Evolutionary conservation across 2,888 invertebrate genomes (phyloP), one percentile per base, ranked within the genome.

Genomic region (Mechanitis mazaeus): DNA sequence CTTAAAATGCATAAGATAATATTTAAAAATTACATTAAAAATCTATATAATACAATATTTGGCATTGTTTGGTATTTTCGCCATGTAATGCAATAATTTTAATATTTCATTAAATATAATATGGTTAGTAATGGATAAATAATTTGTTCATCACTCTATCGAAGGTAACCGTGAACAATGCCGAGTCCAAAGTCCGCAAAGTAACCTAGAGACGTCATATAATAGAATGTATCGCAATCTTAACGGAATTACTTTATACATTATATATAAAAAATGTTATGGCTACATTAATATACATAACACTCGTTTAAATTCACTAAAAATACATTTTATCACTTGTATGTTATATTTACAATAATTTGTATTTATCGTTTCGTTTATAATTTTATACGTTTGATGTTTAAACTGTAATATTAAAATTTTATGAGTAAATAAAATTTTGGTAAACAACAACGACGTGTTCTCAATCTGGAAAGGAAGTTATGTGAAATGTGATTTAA

Each of bases 161-260:
- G 84, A 72, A 76, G 79, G 75, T 74, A 74, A 73, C 71, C 80
- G 79, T 81, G 83, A 78, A 79, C 75, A 80, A 79, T 79, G 81
- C 81, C 75, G 84, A 79, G 90, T 90, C 78, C 89, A 89, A 90
- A 90, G 90, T 90, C 88, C 89, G 75, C 83, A 81, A 86, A 85
- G 88, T 86, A 73, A 73, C 68, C 78, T 64, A 76, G 67, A 72
- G 72, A 83, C 84, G 83, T 84, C 45, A 33, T 33, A 55, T 9
- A 33, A 33, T 35, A 35, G n/a, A 54, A 35, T n/a, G 20, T 20
- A 54, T 46, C 33, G 9, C 50, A 57, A 50, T 35, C 28, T 4
- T 5, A 20, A 55, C n/a, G 11, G n/a, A 54, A 54, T 28, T 11
- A 11, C 33, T n/a, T 9, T 5, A 9, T 42, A 42, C 6, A 42